Conservation (phyloP, 2,888 invertebrate genomes). For the Ferrisia virgata region DNA sequence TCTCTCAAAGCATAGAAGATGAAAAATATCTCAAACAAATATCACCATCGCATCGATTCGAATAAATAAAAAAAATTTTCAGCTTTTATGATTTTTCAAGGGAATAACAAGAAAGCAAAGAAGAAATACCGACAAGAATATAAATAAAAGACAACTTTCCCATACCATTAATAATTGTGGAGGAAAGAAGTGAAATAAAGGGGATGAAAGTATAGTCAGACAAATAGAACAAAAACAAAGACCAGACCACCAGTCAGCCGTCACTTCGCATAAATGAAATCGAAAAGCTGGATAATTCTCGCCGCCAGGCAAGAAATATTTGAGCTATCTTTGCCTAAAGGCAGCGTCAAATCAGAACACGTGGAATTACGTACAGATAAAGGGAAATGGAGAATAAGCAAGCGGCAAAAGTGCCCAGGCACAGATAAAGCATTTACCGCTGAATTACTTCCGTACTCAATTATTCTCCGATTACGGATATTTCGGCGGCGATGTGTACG, state of each 20-base stretch:
- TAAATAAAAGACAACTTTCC: too few relatives aligned
- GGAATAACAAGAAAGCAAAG: neutral
- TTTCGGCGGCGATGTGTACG: neutral
- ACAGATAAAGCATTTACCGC: conserved; percentile 8
- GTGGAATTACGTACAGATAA: neutral
- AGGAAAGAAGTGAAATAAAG: too few relatives aligned
- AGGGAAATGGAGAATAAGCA: neutral
- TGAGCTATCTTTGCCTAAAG: neutral
- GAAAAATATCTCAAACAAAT: too few relatives aligned
- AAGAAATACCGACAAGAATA: neutral
- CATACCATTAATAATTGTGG: too few relatives aligned
- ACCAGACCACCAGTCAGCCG: neutral
- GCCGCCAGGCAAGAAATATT: neutral
- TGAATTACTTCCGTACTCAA: neutral
- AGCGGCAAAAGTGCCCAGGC: neutral
- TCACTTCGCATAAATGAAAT: neutral
- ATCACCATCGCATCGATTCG: too few relatives aligned
- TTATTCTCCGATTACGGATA: neutral
- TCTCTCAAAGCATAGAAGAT: too few relatives aligned
- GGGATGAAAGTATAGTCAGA: too few relatives aligned
- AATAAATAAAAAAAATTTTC: neutral
- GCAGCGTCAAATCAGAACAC: neutral
- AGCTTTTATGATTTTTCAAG: neutral
- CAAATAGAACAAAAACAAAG: neutral
- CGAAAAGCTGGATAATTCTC: neutral